Percentiles rank a stretch among this genome's conserved stretches.
Conservation (phyloP, 1,140 invertebrate species). For the Onthophagus taurus region DNA sequence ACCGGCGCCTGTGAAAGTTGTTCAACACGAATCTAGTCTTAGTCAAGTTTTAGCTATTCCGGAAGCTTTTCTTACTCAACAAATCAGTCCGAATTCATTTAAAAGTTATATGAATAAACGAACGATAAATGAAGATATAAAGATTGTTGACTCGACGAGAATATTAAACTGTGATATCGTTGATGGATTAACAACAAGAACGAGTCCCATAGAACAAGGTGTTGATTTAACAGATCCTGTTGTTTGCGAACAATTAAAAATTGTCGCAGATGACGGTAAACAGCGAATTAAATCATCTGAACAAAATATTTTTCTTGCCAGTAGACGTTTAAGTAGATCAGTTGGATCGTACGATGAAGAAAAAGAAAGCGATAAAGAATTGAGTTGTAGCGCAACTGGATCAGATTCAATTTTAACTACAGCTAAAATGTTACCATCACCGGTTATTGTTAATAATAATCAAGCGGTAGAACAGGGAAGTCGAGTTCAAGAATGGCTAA, state of each 20-base stretch:
- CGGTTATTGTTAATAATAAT: too few relatives aligned
- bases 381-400: conserved; percentile 8
- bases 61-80: conserved; percentile 32
- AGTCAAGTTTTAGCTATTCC: conserved; percentile 33
- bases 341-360: conserved; percentile 20
- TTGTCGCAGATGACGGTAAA: conserved; percentile 1
- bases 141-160: too few relatives aligned
- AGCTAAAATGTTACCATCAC: too few relatives aligned
- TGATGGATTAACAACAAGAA: conserved; percentile 12
- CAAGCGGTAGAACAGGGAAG: too few relatives aligned
- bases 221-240: conserved; percentile 15
- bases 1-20: conserved; percentile 12
- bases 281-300: background rate
- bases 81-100: conserved; percentile 32
- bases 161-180: conserved; percentile 12
- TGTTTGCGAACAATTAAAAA: conserved; percentile 1
- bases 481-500: background rate
- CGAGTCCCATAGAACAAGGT: conserved; percentile 22
- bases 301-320: background rate
- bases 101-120: conserved; percentile 18
- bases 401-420: conserved; percentile 21
- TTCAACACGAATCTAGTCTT: conserved; percentile 12
- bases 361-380: conserved; percentile 2
- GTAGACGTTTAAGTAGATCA: conserved; percentile 22
- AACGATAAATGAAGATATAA: conserved; percentile 12